phyloP scores from a whole-genome alignment of 23 tunicate species.

The Styela clava region DNA sequence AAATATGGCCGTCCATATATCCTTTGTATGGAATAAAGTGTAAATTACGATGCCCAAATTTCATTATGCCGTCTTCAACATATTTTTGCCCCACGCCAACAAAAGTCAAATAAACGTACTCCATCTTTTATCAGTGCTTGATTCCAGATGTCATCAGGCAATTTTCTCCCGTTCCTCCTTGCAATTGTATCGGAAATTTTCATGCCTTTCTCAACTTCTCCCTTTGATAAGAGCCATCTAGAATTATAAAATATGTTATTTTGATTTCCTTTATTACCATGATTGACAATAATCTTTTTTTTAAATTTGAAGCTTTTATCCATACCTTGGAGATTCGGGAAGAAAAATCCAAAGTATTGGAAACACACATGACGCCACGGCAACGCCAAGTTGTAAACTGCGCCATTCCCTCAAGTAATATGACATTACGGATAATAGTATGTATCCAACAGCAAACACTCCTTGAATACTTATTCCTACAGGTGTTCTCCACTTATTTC shows the following conservation, averaged over 20 bases:
- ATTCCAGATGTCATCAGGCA: constrained; percentile 67
- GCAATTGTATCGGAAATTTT: constrained; percentile 55
- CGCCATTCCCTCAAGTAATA: constrained; percentile 72
- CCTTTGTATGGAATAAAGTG: too few species aligned
- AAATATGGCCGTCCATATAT: too few species aligned
- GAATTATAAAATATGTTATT: background rate
- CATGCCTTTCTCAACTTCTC: constrained; percentile 52
- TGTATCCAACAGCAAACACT: constrained; percentile 91
- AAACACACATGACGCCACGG: constrained; percentile 60
- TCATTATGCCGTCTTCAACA: too few species aligned
- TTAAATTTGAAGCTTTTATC: too few species aligned
- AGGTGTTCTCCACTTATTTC: constrained; percentile 55
- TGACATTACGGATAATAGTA: constrained; percentile 70
- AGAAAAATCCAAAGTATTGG: constrained; percentile 64
- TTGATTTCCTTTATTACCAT: too few species aligned
- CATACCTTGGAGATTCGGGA: constrained; percentile 91
- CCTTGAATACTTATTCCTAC: constrained; percentile 72
- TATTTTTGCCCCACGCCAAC: too few species aligned
- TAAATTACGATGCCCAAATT: too few species aligned
- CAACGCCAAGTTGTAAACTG: constrained; percentile 54
- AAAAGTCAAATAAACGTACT: too few species aligned
- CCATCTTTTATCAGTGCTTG: constrained; percentile 46
- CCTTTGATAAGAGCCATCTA: constrained; percentile 79
- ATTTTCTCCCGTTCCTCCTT: constrained; percentile 45
- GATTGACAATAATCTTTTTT: too few species aligned